Evolutionary conservation across 2,797 vertebrate genomes (phyloP).

Genomic region (Champsocephalus esox): DNA sequence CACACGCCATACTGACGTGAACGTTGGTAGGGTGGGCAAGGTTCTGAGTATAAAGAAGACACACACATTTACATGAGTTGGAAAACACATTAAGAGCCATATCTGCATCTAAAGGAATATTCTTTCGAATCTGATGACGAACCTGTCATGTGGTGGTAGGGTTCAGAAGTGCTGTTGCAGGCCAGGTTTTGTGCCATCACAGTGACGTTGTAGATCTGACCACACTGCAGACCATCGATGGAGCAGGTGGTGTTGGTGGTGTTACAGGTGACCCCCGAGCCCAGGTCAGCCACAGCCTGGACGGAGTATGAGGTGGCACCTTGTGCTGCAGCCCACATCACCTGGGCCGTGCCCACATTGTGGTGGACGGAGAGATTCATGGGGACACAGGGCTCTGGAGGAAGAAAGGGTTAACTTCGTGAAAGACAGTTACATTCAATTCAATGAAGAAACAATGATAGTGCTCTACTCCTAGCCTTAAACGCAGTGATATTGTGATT

Average conservation of each 20-base stretch:
- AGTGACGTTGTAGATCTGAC: conserved; percentile 75
- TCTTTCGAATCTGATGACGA: conserved; percentile 4
- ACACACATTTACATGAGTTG: not conserved
- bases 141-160: conserved; percentile 71
- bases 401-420: not conserved
- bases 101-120: not conserved
- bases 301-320: conserved; percentile 65
- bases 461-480: no score
- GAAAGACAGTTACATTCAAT: not conserved
- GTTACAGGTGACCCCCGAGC: conserved; percentile 48
- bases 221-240: conserved; percentile 73
- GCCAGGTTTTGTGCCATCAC: conserved; percentile 63
- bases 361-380: conserved; percentile 60
- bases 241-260: conserved; percentile 59
- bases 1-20: conserved; percentile 66
- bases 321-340: conserved; percentile 55
- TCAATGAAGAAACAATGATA: not conserved
- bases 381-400: conserved; percentile 73
- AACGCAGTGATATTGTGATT: no score
- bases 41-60: conserved; percentile 61
- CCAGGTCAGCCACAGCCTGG: conserved; percentile 51
- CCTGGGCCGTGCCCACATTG: conserved; percentile 42
- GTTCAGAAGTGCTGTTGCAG: conserved; percentile 61
- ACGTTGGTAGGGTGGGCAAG: conserved; percentile 80
- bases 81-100: not conserved